Conservation (phyloP, 2,888 invertebrate genomes). For the Ochropleura plecta region DNA sequence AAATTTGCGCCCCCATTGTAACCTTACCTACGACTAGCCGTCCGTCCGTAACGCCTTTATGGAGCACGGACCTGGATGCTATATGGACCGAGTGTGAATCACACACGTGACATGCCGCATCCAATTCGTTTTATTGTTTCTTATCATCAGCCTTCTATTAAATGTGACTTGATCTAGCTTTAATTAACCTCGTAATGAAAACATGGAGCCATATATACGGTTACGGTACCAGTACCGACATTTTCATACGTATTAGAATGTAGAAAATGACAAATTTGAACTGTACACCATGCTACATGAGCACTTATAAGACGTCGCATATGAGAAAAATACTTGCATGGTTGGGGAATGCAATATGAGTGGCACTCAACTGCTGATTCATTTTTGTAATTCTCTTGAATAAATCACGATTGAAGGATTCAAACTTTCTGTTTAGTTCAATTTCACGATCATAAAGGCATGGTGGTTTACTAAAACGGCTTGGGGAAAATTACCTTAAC, state of each 20-base stretch:
- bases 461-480: background rate
- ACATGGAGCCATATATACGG: background rate
- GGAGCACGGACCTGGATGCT: conserved; percentile 75
- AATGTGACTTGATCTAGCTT: background rate
- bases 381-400: background rate
- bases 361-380: background rate
- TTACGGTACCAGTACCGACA: background rate
- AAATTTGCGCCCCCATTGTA: conserved; percentile 87
- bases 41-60: conserved; percentile 77
- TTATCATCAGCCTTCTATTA: conserved; percentile 8
- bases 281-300: background rate
- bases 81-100: conserved; percentile 73
- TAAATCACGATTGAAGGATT: background rate
- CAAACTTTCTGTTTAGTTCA: background rate
- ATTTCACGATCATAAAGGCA: background rate
- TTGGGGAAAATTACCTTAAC: conserved; percentile 1
- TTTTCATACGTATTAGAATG: background rate
- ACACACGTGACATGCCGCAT: conserved; percentile 59
- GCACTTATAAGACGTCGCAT: background rate
- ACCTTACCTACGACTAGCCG: conserved; percentile 77
- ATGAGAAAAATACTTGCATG: background rate
- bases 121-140: conserved; percentile 14
- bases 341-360: conserved; percentile 10
- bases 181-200: background rate
- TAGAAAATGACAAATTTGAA: background rate